phyloP scores from a whole-genome alignment of 2,113 vertebrate species.

The Strix aluco region DNA sequence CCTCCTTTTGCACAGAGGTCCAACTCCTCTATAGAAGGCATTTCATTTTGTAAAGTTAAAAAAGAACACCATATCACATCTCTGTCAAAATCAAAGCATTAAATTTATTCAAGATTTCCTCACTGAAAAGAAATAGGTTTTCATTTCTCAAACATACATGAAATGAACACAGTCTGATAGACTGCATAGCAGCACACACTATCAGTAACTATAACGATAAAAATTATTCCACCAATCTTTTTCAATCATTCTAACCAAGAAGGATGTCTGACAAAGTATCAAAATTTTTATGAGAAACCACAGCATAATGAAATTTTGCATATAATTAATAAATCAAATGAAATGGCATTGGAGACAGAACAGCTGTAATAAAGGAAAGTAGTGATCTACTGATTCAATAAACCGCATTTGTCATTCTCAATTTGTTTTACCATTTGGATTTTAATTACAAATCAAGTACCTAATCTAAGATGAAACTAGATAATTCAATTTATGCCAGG shows the following conservation, averaged over 20 bases:
- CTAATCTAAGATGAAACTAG: not conserved
- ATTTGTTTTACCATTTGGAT: conserved; percentile 3
- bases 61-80: not conserved
- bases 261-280: not conserved
- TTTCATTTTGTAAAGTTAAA: not conserved
- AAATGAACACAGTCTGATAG: not conserved
- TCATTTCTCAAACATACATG: not conserved
- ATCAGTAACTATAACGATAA: not conserved
- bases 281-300: not conserved
- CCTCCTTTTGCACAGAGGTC: not conserved
- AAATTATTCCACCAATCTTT: not conserved
- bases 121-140: not conserved
- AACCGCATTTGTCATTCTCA: not conserved
- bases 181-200: not conserved
- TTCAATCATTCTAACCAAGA: not conserved
- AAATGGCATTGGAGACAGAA: not conserved
- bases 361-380: not conserved
- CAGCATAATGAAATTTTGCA: not conserved
- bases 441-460: conserved; percentile 20
- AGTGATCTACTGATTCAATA: not conserved
- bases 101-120: not conserved
- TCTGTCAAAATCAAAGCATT: not conserved
- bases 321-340: not conserved
- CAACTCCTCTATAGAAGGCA: not conserved
- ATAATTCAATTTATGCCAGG: not conserved